phyloP scores from a whole-genome alignment of 2,113 vertebrate genomes.

The Otolemur garnettii region DNA sequence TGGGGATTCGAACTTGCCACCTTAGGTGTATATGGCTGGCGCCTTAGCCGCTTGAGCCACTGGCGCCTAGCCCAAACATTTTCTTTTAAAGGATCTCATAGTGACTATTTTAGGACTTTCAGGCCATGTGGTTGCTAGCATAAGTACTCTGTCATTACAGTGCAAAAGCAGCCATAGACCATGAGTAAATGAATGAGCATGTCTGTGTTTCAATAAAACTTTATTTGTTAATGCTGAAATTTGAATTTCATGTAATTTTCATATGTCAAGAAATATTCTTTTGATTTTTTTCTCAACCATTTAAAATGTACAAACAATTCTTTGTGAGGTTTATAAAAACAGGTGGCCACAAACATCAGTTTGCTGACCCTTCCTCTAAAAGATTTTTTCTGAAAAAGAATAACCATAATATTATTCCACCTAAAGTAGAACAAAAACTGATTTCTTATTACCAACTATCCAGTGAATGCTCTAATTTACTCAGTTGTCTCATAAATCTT shows the following conservation, averaged over 20 bases:
- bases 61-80: too few relatives aligned
- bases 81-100: slow-evolving; percentile 4
- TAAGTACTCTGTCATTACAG: not conserved
- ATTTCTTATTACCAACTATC: slow-evolving; percentile 27
- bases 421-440: slow-evolving; percentile 3
- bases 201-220: slow-evolving; percentile 5
- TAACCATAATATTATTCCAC: not conserved
- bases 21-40: too few relatives aligned
- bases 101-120: slow-evolving; percentile 10
- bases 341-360: not conserved
- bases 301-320: slow-evolving; percentile 5
- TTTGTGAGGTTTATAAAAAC: not conserved
- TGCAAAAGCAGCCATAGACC: not conserved
- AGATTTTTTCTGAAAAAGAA: not conserved
- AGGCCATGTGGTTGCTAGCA: not conserved
- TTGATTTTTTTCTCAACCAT: not conserved
- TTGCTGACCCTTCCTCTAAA: not conserved
- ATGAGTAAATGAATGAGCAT: not conserved
- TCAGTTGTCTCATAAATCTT: not conserved
- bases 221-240: slow-evolving; percentile 45
- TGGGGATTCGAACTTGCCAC: too few relatives aligned
- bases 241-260: slow-evolving; percentile 32
- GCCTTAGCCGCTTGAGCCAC: too few relatives aligned
- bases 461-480: not conserved
- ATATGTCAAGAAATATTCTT: not conserved